A percentile compares a stretch with the other conserved stretches of the same genome.
phyloP scores from a whole-genome alignment of 35 echinoderm and acorn worm genomes.

The Acanthaster planci region DNA sequence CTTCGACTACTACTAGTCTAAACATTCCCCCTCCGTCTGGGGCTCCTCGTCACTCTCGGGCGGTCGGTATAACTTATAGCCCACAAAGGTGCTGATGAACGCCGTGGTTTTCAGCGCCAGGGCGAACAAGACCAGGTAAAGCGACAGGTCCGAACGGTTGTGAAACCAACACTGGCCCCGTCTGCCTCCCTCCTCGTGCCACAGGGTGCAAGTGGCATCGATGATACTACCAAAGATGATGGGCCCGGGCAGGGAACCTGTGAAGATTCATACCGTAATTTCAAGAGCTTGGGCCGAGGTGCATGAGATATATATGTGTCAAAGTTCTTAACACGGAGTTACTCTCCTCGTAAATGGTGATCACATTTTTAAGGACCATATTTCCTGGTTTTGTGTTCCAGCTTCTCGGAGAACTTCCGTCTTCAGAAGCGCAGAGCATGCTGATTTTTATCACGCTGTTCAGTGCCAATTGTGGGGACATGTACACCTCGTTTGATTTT shows the following conservation, averaged over 20 bases:
- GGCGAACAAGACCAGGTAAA: not conserved
- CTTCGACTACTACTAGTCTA: no score
- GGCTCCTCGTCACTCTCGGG: not conserved
- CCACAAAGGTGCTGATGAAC: not conserved
- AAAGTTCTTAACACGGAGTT: no score
- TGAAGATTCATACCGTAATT: not conserved
- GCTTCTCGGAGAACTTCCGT: no score
- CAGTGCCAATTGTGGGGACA: no score
- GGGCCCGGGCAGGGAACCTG: conserved; percentile 27
- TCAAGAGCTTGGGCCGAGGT: not conserved
- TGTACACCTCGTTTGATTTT: no score
- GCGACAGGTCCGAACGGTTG: not conserved
- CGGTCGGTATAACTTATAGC: not conserved
- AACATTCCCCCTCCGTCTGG: not conserved
- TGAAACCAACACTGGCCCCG: conserved; percentile 35
- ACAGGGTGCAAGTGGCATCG: conserved; percentile 35
- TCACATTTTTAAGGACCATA: no score
- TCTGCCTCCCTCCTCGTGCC: conserved; percentile 30
- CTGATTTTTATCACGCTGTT: no score
- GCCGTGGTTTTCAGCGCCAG: not conserved
- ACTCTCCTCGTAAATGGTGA: no score
- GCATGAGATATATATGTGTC: no score
- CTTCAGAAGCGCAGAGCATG: no score
- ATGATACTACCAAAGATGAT: conserved; percentile 33
- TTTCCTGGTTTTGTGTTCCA: no score